These are phyloP conservation scores for Cromileptes altivelis DNA, from an alignment of 2,113 vertebrate genomes.

Conservation along the genomic window DNA sequence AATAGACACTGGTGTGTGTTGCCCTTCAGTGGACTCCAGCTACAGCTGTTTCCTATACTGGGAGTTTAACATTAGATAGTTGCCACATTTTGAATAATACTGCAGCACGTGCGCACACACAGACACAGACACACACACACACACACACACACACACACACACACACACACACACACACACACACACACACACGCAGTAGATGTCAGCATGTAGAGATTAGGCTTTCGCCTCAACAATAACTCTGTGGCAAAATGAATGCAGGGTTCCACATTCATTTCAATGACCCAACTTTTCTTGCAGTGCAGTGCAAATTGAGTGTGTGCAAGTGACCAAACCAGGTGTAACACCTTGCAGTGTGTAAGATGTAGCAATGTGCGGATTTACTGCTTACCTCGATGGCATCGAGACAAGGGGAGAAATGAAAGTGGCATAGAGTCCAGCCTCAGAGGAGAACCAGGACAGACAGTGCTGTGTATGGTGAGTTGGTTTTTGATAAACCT, in stretches of 20 bases:
- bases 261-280: not conserved
- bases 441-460: not conserved
- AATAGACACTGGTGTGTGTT: not conserved
- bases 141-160: not conserved
- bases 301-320: not conserved
- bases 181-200: conserved; percentile 7
- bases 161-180: conserved; percentile 16
- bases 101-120: not conserved
- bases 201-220: not conserved
- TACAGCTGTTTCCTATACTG: not conserved
- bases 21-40: not conserved
- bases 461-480: not conserved
- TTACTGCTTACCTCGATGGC: not conserved
- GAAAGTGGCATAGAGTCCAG: not conserved
- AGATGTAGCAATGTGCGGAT: conserved; percentile 15
- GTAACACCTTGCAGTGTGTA: not conserved
- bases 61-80: too few relatives aligned
- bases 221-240: conserved; percentile 7
- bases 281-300: not conserved
- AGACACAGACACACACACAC: conserved; percentile 19
- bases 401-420: not conserved
- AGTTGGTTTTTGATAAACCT: not conserved
- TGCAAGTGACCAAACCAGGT: not conserved
- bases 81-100: not conserved
- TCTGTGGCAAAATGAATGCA: not conserved